Evolutionary conservation across 2,797 vertebrate species (phyloP).

Genomic region (Epinephelus awoara): DNA sequence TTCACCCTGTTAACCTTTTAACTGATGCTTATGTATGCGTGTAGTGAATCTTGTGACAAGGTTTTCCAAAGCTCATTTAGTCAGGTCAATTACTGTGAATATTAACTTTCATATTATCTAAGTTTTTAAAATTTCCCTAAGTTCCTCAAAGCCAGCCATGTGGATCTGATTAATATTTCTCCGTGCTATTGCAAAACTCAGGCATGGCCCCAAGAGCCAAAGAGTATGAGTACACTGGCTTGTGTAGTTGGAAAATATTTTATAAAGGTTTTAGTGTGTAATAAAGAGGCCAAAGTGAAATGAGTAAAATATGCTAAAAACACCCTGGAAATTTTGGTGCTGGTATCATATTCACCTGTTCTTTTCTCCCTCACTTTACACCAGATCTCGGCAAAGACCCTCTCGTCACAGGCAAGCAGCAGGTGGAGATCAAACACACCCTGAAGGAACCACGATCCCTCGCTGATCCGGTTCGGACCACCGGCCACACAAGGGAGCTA

Average conservation of each 20-base stretch:
- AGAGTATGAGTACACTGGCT: not conserved
- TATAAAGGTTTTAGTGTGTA: not conserved
- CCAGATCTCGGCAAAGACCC: constrained; percentile 90
- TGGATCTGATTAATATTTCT: constrained; percentile 26
- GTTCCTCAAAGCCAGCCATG: constrained; percentile 58
- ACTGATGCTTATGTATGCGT: constrained; percentile 20
- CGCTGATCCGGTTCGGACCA: constrained; percentile 85
- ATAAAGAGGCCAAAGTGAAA: not conserved
- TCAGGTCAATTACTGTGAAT: constrained; percentile 17
- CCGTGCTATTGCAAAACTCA: constrained; percentile 45
- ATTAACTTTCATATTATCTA: not conserved
- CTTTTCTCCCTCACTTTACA: constrained; percentile 15
- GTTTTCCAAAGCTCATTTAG: constrained; percentile 13
- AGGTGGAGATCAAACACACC: constrained; percentile 92
- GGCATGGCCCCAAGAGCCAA: constrained; percentile 27
- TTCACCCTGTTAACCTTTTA: not conserved
- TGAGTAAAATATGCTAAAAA: not conserved
- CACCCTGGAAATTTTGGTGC: not conserved
- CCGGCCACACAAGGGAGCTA: constrained; percentile 79
- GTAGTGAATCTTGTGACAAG: not conserved
- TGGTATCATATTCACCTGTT: constrained; percentile 9
- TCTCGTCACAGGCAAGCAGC: constrained; percentile 90
- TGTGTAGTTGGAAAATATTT: not conserved
- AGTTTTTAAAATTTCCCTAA: constrained; percentile 39
- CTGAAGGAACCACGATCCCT: constrained; percentile 90